phyloP scores from a whole-genome alignment of 2,113 vertebrate genomes.

The Hippolais icterina region DNA sequence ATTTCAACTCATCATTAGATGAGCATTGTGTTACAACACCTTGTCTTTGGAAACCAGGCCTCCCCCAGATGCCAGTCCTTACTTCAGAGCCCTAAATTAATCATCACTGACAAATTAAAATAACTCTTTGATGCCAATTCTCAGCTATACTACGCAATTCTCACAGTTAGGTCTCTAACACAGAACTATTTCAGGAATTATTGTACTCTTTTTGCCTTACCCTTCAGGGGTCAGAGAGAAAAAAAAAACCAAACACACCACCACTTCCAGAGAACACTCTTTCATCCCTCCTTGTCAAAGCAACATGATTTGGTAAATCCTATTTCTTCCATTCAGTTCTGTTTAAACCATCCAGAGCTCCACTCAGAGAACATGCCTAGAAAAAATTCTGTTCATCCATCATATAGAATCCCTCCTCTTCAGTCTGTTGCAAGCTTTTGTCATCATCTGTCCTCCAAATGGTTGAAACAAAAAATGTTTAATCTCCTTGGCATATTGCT shows the following conservation, averaged over 20 bases:
- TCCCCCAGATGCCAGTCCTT: neutral
- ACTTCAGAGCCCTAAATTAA: neutral
- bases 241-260: neutral
- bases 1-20: neutral
- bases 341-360: neutral
- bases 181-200: neutral
- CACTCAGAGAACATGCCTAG: neutral
- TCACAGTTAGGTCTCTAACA: neutral
- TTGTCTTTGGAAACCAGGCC: neutral
- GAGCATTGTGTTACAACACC: neutral
- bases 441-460: neutral
- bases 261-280: neutral
- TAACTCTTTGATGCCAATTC: neutral
- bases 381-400: neutral
- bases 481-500: rapidly evolving
- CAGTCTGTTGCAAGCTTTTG: neutral
- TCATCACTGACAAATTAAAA: neutral
- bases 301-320: neutral
- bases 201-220: neutral
- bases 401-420: neutral
- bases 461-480: neutral
- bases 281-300: neutral
- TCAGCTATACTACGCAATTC: neutral
- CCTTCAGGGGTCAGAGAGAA: neutral
- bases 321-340: neutral